These are phyloP conservation scores for Fragum fragum DNA, from an alignment of 2,888 invertebrate species.

Conservation along the genomic window DNA sequence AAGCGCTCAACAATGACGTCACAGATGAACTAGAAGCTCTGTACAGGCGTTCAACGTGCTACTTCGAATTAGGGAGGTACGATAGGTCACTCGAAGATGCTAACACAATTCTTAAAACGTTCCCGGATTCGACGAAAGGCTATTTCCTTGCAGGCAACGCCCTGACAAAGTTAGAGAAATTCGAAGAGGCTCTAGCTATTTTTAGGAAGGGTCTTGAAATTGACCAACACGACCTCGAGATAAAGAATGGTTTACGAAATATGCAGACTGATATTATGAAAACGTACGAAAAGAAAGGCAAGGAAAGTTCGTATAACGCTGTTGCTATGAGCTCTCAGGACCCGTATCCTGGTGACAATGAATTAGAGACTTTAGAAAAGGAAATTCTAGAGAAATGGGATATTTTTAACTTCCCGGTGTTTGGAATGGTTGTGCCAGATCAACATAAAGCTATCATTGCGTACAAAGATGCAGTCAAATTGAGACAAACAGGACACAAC, in stretches of 20 bases:
- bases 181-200: slow-evolving; percentile 65
- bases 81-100: slow-evolving; percentile 65
- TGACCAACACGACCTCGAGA: slow-evolving; percentile 62
- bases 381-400: slow-evolving; percentile 69
- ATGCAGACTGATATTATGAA: slow-evolving; percentile 68
- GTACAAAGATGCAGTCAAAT: slow-evolving; percentile 61
- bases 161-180: slow-evolving; percentile 59
- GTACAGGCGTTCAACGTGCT: slow-evolving; percentile 61
- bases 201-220: slow-evolving; percentile 70
- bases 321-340: slow-evolving; percentile 72
- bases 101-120: slow-evolving; percentile 39
- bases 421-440: slow-evolving; percentile 44
- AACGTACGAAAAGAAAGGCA: slow-evolving; percentile 44
- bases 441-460: slow-evolving; percentile 53
- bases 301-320: slow-evolving; percentile 64
- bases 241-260: slow-evolving; percentile 62
- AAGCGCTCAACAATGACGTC: slow-evolving; percentile 30
- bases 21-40: slow-evolving; percentile 45
- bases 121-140: slow-evolving; percentile 57
- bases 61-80: slow-evolving; percentile 55
- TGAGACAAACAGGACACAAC: slow-evolving; percentile 62
- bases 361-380: slow-evolving; percentile 63
- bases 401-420: slow-evolving; percentile 60
- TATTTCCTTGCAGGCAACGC: slow-evolving; percentile 64
- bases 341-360: slow-evolving; percentile 73